These are phyloP conservation scores for Phenganax marumi DNA, from an alignment of 92 coral and sea anemone species.

Conservation along the genomic window DNA sequence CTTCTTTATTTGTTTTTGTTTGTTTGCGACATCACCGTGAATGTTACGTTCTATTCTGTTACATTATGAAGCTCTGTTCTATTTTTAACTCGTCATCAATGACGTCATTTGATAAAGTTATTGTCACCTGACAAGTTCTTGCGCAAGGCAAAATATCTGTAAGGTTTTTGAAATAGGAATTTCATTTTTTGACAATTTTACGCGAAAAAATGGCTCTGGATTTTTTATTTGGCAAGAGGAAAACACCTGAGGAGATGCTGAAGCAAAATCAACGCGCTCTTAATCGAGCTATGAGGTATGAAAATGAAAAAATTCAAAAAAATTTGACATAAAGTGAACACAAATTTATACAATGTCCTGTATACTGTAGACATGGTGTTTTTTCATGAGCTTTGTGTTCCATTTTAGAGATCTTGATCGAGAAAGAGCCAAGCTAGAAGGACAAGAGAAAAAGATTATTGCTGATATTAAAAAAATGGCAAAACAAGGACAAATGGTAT, in stretches of 20 bases:
- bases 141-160: background rate
- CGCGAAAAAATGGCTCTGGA: slow-evolving; percentile 62
- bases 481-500: slow-evolving; percentile 93
- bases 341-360: background rate
- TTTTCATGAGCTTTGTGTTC: background rate
- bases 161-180: background rate
- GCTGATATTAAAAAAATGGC: slow-evolving; percentile 97
- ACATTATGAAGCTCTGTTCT: slow-evolving; percentile 8
- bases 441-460: slow-evolving; percentile 89
- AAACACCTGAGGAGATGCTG: slow-evolving; percentile 95
- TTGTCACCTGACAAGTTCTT: slow-evolving; percentile 41
- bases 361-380: background rate
- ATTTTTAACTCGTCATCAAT: slow-evolving; percentile 25
- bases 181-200: background rate
- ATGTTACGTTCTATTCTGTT: background rate
- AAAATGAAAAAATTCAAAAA: background rate
- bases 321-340: background rate
- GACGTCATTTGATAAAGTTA: slow-evolving; percentile 26
- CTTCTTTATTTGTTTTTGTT: background rate
- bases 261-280: slow-evolving; percentile 90
- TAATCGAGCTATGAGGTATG: slow-evolving; percentile 91
- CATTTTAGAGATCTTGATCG: slow-evolving; percentile 83
- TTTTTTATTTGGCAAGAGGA: slow-evolving; percentile 85
- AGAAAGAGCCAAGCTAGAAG: slow-evolving; percentile 81
- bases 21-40: background rate